A percentile compares a stretch with the other conserved stretches of the same genome.
Conservation (phyloP, 2,113 vertebrate genomes). For the Erythrolamprus reginae region DNA sequence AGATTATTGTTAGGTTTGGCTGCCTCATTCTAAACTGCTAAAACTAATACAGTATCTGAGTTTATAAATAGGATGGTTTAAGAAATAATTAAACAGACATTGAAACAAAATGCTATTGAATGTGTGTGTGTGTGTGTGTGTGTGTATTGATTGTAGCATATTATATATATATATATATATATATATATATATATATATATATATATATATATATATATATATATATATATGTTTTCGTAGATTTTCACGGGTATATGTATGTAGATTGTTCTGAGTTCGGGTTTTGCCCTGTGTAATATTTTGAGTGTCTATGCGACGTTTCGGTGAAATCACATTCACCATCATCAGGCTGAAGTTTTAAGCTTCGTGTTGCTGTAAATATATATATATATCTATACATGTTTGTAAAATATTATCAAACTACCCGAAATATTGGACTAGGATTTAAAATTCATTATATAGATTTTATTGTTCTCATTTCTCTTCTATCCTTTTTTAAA, state of each 20-base stretch:
- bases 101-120: constrained; percentile 1
- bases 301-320: no score
- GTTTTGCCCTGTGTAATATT: no score
- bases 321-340: no score
- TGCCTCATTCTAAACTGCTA: neutral
- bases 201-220: no score
- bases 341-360: no score
- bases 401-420: constrained; percentile 3
- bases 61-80: neutral
- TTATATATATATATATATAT: no score
- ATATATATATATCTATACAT: neutral
- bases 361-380: no score
- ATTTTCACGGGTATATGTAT: no score
- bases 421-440: constrained; percentile 19
- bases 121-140: neutral
- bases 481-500: neutral
- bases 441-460: constrained; percentile 26
- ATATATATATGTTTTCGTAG: no score
- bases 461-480: constrained; percentile 11
- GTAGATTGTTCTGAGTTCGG: no score
- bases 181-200: no score
- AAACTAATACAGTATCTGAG: neutral
- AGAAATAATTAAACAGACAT: neutral
- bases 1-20: neutral
- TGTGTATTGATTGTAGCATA: neutral